Percentiles rank a stretch among this genome's conserved stretches.
phyloP scores from a whole-genome alignment of 2,113 vertebrate genomes.

The Lonchura striata region DNA sequence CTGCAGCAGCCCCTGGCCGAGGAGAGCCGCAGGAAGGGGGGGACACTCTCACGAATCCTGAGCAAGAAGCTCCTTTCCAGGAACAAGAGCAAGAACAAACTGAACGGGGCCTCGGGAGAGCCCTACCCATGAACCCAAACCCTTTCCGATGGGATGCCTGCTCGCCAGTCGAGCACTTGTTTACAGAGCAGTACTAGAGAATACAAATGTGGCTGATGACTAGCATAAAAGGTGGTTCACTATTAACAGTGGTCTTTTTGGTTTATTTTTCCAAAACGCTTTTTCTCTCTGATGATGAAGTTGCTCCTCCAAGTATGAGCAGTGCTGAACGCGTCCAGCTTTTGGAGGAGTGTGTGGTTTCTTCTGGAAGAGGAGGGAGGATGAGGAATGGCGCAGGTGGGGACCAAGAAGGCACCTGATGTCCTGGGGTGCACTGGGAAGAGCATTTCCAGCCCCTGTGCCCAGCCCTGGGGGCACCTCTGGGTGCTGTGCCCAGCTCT shows the following conservation, averaged over 20 bases:
- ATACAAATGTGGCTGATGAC: background rate
- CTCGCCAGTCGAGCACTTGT: slow-evolving; percentile 32
- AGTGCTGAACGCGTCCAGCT: background rate
- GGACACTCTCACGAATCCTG: slow-evolving; percentile 83
- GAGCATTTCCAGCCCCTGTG: background rate
- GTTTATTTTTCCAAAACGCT: background rate
- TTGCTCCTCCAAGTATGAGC: background rate
- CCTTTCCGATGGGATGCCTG: background rate
- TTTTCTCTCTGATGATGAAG: background rate
- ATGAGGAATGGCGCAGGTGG: background rate
- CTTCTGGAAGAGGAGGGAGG: background rate
- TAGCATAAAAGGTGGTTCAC: background rate
- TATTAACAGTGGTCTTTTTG: background rate
- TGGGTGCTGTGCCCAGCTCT: background rate
- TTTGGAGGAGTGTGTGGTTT: background rate
- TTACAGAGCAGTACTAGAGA: slow-evolving; percentile 54
- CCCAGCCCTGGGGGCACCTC: background rate
- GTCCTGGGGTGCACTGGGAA: background rate
- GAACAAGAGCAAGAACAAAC: slow-evolving; percentile 76
- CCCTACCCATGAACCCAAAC: background rate
- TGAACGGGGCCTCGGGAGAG: slow-evolving; percentile 72
- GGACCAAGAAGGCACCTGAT: background rate
- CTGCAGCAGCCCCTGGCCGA: slow-evolving; percentile 80
- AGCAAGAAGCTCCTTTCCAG: slow-evolving; percentile 82
- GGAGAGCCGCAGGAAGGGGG: slow-evolving; percentile 80